Conservation (phyloP, 2,797 vertebrate species). For the Peromyscus eremicus region DNA sequence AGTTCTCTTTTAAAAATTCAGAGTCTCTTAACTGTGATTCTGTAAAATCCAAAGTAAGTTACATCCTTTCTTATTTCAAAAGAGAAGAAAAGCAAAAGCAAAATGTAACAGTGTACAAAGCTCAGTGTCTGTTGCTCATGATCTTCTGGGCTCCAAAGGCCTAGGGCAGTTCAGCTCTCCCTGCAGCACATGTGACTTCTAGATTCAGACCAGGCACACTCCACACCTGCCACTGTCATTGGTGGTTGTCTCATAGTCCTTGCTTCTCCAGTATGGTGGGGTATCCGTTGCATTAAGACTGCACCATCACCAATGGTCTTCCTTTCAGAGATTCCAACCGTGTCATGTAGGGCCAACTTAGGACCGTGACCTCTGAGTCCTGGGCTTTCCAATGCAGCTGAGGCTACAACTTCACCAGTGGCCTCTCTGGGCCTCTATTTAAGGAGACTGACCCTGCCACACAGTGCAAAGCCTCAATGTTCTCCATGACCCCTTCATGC, state of each 20-base stretch:
- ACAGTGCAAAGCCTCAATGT: background rate
- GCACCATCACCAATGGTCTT: background rate
- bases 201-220: background rate
- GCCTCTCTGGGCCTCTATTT: background rate
- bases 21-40: background rate
- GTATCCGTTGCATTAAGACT: background rate
- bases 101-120: background rate
- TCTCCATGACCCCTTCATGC: background rate
- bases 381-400: background rate
- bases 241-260: background rate
- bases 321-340: background rate
- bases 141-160: background rate
- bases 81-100: background rate
- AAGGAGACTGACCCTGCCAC: background rate
- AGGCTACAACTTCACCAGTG: background rate
- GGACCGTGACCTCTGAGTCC: background rate
- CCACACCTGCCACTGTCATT: background rate
- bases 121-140: background rate
- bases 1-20: background rate
- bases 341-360: background rate
- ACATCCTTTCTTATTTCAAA: background rate
- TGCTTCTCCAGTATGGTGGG: background rate
- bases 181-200: background rate
- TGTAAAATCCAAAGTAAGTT: background rate
- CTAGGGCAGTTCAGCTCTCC: background rate